Base-by-base conservation (phyloP, 2,888 invertebrate genomes). In the Andrena camellia region DNA sequence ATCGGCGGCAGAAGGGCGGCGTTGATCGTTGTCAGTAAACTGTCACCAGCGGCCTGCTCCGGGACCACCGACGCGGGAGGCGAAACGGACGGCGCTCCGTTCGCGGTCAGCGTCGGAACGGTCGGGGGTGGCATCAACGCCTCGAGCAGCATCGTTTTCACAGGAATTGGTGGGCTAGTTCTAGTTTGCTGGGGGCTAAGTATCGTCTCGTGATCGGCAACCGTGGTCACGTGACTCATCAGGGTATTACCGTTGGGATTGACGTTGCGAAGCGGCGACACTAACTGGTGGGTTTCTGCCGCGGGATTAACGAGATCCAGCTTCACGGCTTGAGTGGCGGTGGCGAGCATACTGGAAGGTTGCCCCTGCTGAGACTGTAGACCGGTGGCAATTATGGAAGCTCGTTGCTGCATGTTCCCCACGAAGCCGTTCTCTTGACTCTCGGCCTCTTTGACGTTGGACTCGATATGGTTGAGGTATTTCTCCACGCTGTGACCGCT, bases 91-190 rank as follows among this genome's bases (percentile, higher is more conserved):
- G 87, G 64, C 1, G 88, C 70, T 10, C 83, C 73, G 62, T 78
- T 66, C 10, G 74, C 74, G 7, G 85, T 6, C 60, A 88, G 13
- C 0, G 88, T 66, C 5, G 76, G 85, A 3, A 81, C 86, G 1
- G 82, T 67, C 2, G 89, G 76, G 0, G 82, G 57, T 0, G 93
- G 93, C 86, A 92, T 89, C 7, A 92, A 80, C 2, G 97, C 97
- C 92, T 96, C 96, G 72, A 97, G 95, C 62, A 97, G 95, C 95
- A 97, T 96, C n/a, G 96, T 96, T 86, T 97, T 97, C 88, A 96
- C 96, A 35, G 96, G 96, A 35, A 96, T 95, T 1, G 95, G 95
- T 62, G 96, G 95, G 62, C 95, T 95, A 90, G 94, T 95, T 78
- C 95, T 95, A 10, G 95, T 94, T 33, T 94, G 94, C 85, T 91